A percentile compares a stretch with the other conserved stretches of the same genome.
Evolutionary conservation across 1,140 invertebrate genomes (phyloP).

Genomic region (Drosophila asahinai): DNA sequence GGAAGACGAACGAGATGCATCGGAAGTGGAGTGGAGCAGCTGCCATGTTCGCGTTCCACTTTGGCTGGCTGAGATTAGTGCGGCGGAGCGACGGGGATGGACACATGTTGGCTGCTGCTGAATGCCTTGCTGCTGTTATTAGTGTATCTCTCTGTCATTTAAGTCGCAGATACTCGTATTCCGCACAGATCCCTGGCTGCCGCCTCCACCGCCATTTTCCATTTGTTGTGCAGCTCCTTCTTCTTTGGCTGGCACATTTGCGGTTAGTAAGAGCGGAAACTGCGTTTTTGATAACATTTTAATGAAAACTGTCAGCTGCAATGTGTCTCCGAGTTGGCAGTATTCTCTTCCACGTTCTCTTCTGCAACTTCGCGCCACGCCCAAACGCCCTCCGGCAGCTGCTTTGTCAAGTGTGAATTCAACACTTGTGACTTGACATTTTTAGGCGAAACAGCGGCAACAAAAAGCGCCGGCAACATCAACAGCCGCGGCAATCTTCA

Average conservation of each 20-base stretch:
- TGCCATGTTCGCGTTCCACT: constrained; percentile 34
- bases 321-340: constrained; percentile 45
- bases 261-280: constrained; percentile 48
- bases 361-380: constrained; percentile 47
- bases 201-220: constrained; percentile 10
- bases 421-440: constrained; percentile 83
- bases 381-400: constrained; percentile 44
- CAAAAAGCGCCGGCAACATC: constrained; percentile 37
- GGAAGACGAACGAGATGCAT: not conserved
- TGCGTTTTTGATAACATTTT: constrained; percentile 82
- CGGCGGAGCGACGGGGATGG: constrained; percentile 24
- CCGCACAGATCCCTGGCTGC: constrained; percentile 15
- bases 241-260: constrained; percentile 55
- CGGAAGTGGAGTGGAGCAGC: constrained; percentile 24
- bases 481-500: constrained; percentile 69
- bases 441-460: constrained; percentile 66
- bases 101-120: constrained; percentile 31
- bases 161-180: constrained; percentile 32
- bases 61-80: constrained; percentile 59
- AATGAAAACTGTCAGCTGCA: constrained; percentile 82
- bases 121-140: constrained; percentile 51
- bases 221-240: constrained; percentile 42
- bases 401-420: constrained; percentile 83
- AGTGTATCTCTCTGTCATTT: constrained; percentile 61
- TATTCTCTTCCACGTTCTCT: constrained; percentile 5